phyloP scores from a whole-genome alignment of 2,113 vertebrate species.

The human (Homo sapiens) region DNA sequence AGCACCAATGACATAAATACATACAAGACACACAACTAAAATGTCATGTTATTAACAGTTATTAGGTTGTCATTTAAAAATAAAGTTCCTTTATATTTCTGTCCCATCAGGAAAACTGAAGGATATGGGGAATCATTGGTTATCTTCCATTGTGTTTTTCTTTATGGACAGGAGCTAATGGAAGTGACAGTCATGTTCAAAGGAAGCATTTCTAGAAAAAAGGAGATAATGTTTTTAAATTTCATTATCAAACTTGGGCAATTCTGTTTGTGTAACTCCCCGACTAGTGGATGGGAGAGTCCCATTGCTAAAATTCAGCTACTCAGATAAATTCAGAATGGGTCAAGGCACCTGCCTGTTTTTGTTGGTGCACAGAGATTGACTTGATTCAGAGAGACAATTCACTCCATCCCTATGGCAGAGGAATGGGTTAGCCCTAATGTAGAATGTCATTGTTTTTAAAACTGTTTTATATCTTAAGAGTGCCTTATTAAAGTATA shows the following conservation, averaged over 20 bases:
- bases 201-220: background rate
- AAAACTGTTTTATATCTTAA: slow-evolving; percentile 50
- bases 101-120: background rate
- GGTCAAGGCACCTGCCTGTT: background rate
- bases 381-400: background rate
- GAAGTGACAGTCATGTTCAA: background rate
- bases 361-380: background rate
- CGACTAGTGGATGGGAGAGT: background rate
- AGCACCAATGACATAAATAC: background rate
- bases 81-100: background rate
- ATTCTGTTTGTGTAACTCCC: background rate
- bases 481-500: slow-evolving; percentile 65
- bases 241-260: background rate
- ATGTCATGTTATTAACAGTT: background rate
- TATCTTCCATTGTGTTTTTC: background rate
- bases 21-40: background rate
- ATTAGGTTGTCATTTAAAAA: background rate
- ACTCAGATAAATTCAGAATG: background rate
- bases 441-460: background rate
- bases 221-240: background rate
- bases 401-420: background rate
- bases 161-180: background rate
- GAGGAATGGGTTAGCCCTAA: background rate
- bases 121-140: background rate
- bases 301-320: background rate